Base-by-base conservation (phyloP, 2,797 vertebrate genomes). In the Rhinophrynus dorsalis region DNA sequence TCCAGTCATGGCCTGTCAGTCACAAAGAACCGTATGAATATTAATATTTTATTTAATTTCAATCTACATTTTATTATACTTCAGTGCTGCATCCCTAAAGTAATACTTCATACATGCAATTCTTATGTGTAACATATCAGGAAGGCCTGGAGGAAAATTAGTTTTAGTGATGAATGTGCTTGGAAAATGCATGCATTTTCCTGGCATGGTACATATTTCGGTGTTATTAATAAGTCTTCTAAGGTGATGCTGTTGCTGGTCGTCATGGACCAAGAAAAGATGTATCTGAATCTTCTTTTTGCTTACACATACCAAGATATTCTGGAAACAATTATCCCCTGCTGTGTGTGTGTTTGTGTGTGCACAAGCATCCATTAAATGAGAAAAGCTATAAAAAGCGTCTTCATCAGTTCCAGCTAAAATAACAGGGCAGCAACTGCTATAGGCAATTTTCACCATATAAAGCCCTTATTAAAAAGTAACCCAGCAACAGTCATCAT, bases 291-390 rank as follows among this genome's bases (percentile, higher is more conserved):
- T 17, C 11, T 37, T 38, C 40, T 27, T 37, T 32, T 38, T 59
- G 17, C 55, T 51, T 68, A 42, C 23, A 38, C 35, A 69, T 54
- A 52, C 57, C 33, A 45, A 52, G 33, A 52, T 68, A 44, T 52
- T 12, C 56, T 52, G 67, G 45, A 42, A 60, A 23, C 35, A 68
- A 42, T 68, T 59, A 68, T 51, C 32, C 24, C 13, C 29, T 40
- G 37, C 4, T 15, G 9, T 21, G 2, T 38, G 32, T 30, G 24
- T 27, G 33, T 18, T 8, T 30, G 5, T n/a, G n/a, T 44, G 17
- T 29, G 20, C 1, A 24, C 40, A 37, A 30, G 32, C 52, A 48
- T 67, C 32, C 12, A 48, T 26, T 20, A 58, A 50, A 30, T 17
- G 18, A 11, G n/a, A 12, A 17, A 35, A 26, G 17, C 15, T 54